Evolutionary conservation across 2,113 vertebrate genomes (phyloP), one percentile per base, ranked within the genome.

Genomic region (Cynopterus brachyotis): DNA sequence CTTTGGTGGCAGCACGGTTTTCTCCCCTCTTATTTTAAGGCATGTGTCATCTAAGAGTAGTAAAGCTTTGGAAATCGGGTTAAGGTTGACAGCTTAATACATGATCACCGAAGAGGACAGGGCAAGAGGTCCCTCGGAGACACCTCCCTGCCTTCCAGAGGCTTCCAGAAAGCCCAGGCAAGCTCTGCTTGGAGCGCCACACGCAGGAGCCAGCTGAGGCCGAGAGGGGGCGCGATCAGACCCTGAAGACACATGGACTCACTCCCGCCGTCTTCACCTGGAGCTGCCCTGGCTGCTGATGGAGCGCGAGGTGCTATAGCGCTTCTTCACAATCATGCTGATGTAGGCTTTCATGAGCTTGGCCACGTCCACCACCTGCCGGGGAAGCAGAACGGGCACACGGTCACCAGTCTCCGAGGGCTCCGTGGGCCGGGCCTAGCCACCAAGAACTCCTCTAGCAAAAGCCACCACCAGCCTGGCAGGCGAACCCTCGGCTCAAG

Each of bases 301-400:
- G 0, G 99, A 99, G 35, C 99, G 99, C 7, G 99, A 99, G 97
- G 99, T 99, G 98, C 99, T 99, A 98, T 99, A 99, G 97, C 99
- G 99, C 95, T 99, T 99, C 98, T 99, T 99, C 92, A 99, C 99
- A 0, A 99, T 99, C 99, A 99, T 99, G 98, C 99, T 99, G 99
- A 99, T 99, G 98, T 99, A 99, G 59, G 99, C 99, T 97, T 99
- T 99, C 99, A 99, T 99, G 96, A 99, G 98, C 97, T 99, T 99
- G 78, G 99, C 99, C 82, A 99, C 99, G 96, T 99, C 99, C 98
- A 99, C 99, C 96, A 99, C 99, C 99, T 99, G 98, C 82, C 42
- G 26, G 81, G 47, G 93, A 0, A 57, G 69, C 86, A 89, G 95
- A 89, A 60, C n/a, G 5, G 9, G 72, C 92, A 76, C 26, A 35